Base-by-base conservation (phyloP, 2,888 invertebrate genomes). In the Epirrhoe alternata region DNA sequence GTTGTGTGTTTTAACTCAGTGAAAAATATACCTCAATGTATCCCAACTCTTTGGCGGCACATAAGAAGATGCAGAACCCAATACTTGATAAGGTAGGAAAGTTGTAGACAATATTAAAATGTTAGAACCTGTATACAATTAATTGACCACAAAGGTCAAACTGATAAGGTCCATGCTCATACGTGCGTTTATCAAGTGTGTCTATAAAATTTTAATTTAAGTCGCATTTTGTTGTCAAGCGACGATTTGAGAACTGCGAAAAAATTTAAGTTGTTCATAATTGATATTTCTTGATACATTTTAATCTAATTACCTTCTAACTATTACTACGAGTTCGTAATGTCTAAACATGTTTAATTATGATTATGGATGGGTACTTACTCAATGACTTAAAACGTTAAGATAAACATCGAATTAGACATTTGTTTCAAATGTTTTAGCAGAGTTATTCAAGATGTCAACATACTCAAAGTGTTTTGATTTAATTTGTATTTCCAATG, bases 1-100 rank as follows among this genome's bases (percentile, higher is more conserved):
- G 87, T 89, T 75, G 81, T 77, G 78, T 77, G 73, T 79, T 68
- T 78, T 55, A 72, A 69, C 72, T 81, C 67, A 79, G 69, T 68
- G 69, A 65, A 67, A 68, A 61, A 77, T 75, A 71, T 80, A 77
- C 17, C 45, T 45, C 45, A 47, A n/a, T 45, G 14, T 51, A 55
- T 66, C 14, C 10, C n/a, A 55, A 31, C 16, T 52, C 53, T 14
- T 38, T 12, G n/a, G 35, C 10, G 31, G 0, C 7, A 6, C 30
- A 24, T 35, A 12, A 17, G 6, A 58, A 47, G 35, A 63, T 53
- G 52, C 14, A 57, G n/a, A 17, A 52, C 12, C 16, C 45, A 5
- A 30, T 58, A 24, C 24, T 31, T 47, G 53, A 63, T 6, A 57
- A 63, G 57, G 63, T 63, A 63, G n/a, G 63, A 57, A 42, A 14